Conservation (phyloP, 2,113 vertebrate species). For the Lampris megalopsis region DNA sequence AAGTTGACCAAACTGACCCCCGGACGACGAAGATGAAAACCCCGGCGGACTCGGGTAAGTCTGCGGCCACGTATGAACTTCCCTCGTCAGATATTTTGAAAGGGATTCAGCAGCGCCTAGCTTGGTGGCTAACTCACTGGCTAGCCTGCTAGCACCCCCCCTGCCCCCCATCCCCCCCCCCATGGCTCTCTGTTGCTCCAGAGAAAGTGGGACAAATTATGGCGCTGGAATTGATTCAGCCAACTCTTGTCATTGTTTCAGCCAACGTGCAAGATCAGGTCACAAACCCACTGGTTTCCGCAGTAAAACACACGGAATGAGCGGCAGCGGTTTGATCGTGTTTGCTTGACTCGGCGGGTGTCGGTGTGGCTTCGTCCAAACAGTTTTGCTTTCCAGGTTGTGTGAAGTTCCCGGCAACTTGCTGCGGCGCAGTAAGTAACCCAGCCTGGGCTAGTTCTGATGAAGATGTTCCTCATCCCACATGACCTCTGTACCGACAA, state of each 20-base stretch:
- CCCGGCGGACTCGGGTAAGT: constrained; percentile 80
- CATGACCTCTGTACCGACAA: no score
- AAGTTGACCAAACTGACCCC: constrained; percentile 34
- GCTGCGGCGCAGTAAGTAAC: no score
- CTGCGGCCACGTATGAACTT: not conserved
- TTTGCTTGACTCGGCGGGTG: no score
- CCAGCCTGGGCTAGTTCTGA: no score
- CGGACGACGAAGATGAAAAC: constrained; percentile 79
- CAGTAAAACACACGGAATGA: no score
- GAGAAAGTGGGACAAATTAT: constrained; percentile 74
- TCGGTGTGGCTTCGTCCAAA: no score
- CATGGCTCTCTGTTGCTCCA: constrained; percentile 13
- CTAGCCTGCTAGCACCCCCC: constrained; percentile 64
- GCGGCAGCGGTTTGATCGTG: no score
- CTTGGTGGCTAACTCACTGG: constrained; percentile 49
- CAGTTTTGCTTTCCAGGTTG: no score
- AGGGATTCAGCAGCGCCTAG: constrained; percentile 55
- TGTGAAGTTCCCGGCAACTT: no score
- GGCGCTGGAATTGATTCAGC: constrained; percentile 63
- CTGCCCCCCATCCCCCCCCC: constrained; percentile 16
- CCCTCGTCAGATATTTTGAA: not conserved
- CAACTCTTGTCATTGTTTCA: constrained; percentile 38
- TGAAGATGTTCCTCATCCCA: no score
- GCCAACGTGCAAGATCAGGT: not conserved
- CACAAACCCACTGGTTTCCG: not conserved